Evolutionary conservation across 2,888 invertebrate species (phyloP), one percentile per base, ranked within the genome.

Genomic region (Altica lythri): DNA sequence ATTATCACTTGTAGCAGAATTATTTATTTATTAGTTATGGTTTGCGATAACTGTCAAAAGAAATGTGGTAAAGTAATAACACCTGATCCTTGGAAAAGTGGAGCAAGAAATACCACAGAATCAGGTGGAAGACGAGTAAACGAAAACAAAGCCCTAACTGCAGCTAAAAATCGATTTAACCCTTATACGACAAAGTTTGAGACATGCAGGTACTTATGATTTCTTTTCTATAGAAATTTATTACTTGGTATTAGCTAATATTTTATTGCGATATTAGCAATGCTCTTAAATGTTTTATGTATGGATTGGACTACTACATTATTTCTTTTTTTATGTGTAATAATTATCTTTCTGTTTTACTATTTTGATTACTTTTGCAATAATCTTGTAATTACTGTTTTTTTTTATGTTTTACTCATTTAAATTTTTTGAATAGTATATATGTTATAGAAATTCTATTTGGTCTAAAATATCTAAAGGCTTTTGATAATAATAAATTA

Each of bases 31-130:
- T 10, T 12, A 12, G 13, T 12, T 2, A 94, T 94, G 94, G 94
- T 94, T 69, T 94, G 94, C 69, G 92, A 91, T 16, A 92, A 92
- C 72, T 94, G 94, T 72, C 89, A 94, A 66, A 90, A 90, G 72
- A 97, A 97, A 75, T 78, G 96, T 12, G 92, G 95, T 0, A 90
- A 90, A 73, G 91, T 97, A 0, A 92, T 94, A 30, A 96, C 97
- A 0, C 97, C 97, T 0, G 97, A 98, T 79, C 92, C 95, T 2
- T 98, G 97, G 96, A 95, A 96, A 77, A 81, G 85, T 34, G 96
- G 95, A 2, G 92, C 94, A 1, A 82, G 94, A 64, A 96, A 95
- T 72, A 93, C 92, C 0, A 90, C 90, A 0, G 92, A 95, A 73
- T 86, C 90, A 46, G 95, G 95, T 2, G 95, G 95, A 0, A 80